These are phyloP conservation scores for Spea multiplicata DNA, from an alignment of 2,113 vertebrate genomes.

Conservation along the genomic window DNA sequence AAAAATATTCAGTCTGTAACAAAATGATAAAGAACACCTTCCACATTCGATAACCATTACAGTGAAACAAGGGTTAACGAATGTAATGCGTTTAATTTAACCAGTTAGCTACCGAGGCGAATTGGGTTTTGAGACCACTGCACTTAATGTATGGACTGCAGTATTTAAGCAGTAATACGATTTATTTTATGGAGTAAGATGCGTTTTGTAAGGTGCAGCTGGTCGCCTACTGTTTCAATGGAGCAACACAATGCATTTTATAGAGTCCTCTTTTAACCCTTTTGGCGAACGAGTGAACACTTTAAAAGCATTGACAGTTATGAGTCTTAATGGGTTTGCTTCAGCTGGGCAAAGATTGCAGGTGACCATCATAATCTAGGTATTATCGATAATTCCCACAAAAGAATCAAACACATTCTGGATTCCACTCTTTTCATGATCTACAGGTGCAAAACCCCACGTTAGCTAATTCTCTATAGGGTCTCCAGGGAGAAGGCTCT, in stretches of 20 bases:
- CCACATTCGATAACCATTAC: not conserved
- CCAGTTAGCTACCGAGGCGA: not conserved
- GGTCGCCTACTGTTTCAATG: no score
- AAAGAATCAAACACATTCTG: not conserved
- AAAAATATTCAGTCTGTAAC: not conserved
- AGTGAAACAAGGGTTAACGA: no score
- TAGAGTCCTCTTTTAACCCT: no score
- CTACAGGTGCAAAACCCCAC: slow-evolving; percentile 14
- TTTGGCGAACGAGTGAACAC: not conserved
- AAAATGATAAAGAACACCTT: not conserved
- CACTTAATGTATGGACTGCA: no score
- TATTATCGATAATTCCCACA: not conserved
- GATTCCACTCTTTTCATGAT: not conserved
- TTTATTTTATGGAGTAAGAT: no score
- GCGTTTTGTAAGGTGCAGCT: no score
- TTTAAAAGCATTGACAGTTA: not conserved
- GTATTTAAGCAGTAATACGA: no score
- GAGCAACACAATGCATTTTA: no score
- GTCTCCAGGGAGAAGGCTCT: not conserved
- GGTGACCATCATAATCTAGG: not conserved
- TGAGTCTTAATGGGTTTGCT: not conserved
- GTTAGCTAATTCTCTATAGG: not conserved
- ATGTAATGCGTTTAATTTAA: not conserved
- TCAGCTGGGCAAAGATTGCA: not conserved
- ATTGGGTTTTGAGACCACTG: no score